Conservation (phyloP, 1,140 invertebrate genomes). For the Eufriesea mexicana region DNA sequence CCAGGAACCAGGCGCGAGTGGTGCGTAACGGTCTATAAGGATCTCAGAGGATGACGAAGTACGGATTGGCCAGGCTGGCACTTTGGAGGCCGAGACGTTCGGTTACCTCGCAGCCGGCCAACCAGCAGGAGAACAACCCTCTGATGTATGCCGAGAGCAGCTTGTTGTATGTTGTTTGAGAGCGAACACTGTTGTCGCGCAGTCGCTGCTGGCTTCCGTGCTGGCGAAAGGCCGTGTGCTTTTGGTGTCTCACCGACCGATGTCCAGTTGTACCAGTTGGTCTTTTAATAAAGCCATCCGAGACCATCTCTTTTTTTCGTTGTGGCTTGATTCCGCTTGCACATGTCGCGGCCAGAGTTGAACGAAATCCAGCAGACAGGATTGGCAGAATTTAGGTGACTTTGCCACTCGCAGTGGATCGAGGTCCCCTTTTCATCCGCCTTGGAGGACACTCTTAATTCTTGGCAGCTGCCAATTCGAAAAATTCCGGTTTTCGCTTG, state of each 20-base stretch:
- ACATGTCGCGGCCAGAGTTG: constrained; percentile 14
- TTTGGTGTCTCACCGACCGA: constrained; percentile 27
- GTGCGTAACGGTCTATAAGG: not conserved
- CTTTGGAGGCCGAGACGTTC: constrained; percentile 80
- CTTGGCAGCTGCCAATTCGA: too few relatives aligned
- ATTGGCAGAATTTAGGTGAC: too few relatives aligned
- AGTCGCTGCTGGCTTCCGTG: constrained; percentile 35
- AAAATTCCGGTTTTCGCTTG: too few relatives aligned
- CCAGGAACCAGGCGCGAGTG: constrained; percentile 11
- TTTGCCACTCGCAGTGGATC: too few relatives aligned
- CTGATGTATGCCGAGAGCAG: constrained; percentile 77
- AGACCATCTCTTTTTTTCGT: constrained; percentile 23
- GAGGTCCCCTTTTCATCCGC: too few relatives aligned
- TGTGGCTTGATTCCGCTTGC: constrained; percentile 52
- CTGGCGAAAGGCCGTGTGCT: constrained; percentile 1
- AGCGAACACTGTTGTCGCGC: constrained; percentile 24
- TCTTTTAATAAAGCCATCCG: constrained; percentile 41
- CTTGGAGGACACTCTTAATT: too few relatives aligned
- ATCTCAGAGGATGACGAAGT: constrained; percentile 75
- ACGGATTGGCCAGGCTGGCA: constrained; percentile 77
- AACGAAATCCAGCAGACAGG: not conserved
- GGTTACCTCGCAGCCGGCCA: constrained; percentile 73
- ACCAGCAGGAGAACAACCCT: constrained; percentile 81
- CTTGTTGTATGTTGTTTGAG: constrained; percentile 51
- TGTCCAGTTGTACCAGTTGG: constrained; percentile 17